Evolutionary conservation across 2,113 vertebrate species (phyloP).

Genomic region (Anolis sagrei): DNA sequence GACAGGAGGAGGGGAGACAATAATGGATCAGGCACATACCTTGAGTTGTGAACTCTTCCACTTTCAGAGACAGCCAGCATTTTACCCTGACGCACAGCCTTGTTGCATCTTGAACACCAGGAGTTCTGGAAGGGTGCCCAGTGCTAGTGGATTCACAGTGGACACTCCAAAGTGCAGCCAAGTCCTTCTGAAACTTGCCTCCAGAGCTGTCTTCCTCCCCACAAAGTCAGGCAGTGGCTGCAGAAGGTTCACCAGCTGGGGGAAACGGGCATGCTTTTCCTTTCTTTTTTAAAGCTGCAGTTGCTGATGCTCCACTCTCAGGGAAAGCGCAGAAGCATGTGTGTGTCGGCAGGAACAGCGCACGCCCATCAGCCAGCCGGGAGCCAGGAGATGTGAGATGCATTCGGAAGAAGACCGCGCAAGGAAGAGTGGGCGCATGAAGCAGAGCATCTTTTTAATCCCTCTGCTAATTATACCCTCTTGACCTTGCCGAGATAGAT

Average conservation of each 20-base stretch:
- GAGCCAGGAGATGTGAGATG: conserved; percentile 74
- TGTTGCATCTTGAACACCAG: conserved; percentile 41
- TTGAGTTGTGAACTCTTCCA: conserved; percentile 48
- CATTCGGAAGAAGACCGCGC: conserved; percentile 69
- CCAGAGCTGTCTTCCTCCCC: conserved; percentile 47
- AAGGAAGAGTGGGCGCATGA: conserved; percentile 53
- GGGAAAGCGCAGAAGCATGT: conserved; percentile 64
- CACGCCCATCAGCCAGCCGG: conserved; percentile 70
- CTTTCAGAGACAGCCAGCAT: conserved; percentile 40
- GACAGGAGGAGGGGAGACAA: conserved; percentile 37
- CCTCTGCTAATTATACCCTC: conserved; percentile 62
- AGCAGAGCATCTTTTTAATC: conserved; percentile 59
- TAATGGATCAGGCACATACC: conserved; percentile 67
- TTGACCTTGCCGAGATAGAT: conserved; percentile 70
- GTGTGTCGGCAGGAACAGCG: conserved; percentile 71
- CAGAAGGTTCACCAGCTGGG: conserved; percentile 52
- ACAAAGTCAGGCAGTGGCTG: conserved; percentile 51
- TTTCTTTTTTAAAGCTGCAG: conserved; percentile 62
- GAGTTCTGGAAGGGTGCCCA: conserved; percentile 60
- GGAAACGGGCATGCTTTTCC: conserved; percentile 58
- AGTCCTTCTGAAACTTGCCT: conserved; percentile 68
- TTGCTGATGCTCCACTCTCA: conserved; percentile 71
- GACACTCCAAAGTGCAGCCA: conserved; percentile 55
- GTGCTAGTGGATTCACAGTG: conserved; percentile 46
- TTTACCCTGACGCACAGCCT: conserved; percentile 46